Evolutionary conservation across 2,888 invertebrate genomes (phyloP).

Genomic region (Ophion obscuratus): DNA sequence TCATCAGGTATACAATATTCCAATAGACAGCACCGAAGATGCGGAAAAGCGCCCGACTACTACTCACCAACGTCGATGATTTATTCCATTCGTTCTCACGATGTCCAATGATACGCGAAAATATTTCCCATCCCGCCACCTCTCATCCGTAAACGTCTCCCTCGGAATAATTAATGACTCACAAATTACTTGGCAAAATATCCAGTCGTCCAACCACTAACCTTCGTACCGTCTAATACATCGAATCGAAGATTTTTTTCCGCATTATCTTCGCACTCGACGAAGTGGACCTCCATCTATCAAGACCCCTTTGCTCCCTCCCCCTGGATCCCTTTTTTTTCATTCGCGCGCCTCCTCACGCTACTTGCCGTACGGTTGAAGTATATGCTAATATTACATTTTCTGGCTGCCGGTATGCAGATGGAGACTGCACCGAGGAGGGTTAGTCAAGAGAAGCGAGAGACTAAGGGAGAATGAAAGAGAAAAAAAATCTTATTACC

Average conservation of each 20-base stretch:
- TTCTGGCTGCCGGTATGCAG: constrained; percentile 24
- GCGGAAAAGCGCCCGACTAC: background rate
- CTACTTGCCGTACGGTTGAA: constrained; percentile 48
- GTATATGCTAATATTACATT: constrained; percentile 63
- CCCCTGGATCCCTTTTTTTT: constrained; percentile 24
- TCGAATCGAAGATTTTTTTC: constrained; percentile 32
- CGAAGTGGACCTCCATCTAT: constrained; percentile 60
- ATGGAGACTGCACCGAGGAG: constrained; percentile 30
- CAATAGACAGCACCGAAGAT: background rate
- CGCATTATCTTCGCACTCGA: constrained; percentile 23
- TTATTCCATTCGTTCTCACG: constrained; percentile 44
- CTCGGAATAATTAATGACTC: constrained; percentile 73
- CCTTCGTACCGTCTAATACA: background rate
- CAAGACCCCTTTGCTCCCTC: constrained; percentile 46
- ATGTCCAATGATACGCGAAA: constrained; percentile 51
- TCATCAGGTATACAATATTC: constrained; percentile 15
- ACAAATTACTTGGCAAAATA: constrained; percentile 76
- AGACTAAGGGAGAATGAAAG: constrained; percentile 4
- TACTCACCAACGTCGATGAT: constrained; percentile 22
- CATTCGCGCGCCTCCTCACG: constrained; percentile 50
- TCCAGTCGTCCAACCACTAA: constrained; percentile 34
- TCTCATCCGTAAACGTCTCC: background rate
- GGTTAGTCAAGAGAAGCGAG: constrained; percentile 39
- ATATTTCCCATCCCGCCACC: constrained; percentile 2
- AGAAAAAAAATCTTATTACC: constrained; percentile 57